Conservation (phyloP, 2,797 vertebrate genomes). For the Gila robusta region DNA sequence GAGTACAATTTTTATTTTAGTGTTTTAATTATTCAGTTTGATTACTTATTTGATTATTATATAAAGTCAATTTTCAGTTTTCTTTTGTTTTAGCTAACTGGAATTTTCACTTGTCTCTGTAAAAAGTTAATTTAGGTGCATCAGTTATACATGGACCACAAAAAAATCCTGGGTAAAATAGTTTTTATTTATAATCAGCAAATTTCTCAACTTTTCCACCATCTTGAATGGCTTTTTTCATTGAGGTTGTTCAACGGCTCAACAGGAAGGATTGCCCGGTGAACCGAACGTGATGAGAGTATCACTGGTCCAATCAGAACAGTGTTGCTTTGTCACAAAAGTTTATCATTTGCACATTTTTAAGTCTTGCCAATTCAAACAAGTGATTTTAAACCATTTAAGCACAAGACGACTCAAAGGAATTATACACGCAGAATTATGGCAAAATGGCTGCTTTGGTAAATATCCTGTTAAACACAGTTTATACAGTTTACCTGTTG, state of each 20-base stretch:
- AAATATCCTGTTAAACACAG: too few relatives aligned
- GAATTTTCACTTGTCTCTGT: too few relatives aligned
- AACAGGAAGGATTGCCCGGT: background rate
- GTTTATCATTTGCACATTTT: background rate
- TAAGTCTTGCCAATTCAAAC: background rate
- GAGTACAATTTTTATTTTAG: background rate
- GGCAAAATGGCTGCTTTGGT: too few relatives aligned
- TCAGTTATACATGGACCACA: too few relatives aligned
- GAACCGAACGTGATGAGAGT: background rate
- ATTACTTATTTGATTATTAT: background rate
- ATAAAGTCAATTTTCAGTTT: background rate
- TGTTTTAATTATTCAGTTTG: background rate
- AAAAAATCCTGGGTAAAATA: background rate
- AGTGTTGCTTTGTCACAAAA: background rate
- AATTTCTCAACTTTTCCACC: background rate
- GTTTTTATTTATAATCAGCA: background rate
- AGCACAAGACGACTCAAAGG: too few relatives aligned
- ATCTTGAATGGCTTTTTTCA: background rate
- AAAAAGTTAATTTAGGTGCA: too few relatives aligned
- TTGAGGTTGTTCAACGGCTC: background rate
- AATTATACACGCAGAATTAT: too few relatives aligned
- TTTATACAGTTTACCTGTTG: too few relatives aligned
- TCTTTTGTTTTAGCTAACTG: background rate
- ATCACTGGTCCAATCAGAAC: background rate
- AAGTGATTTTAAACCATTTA: background rate